phyloP scores from a whole-genome alignment of 2,797 vertebrate species.

The Micropoecilia bifurca region DNA sequence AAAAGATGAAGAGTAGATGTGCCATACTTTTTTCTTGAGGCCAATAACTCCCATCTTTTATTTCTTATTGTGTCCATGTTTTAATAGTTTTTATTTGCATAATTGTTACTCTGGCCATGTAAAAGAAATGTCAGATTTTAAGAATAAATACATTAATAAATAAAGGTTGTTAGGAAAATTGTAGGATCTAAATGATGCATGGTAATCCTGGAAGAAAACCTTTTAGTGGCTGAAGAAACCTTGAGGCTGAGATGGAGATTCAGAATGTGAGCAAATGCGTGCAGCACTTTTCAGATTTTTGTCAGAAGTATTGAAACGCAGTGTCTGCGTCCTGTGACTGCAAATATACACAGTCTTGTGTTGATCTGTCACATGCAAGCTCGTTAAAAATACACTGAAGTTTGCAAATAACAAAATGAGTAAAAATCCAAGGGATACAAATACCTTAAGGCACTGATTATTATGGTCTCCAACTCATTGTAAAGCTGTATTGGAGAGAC shows the following conservation, averaged over 20 bases:
- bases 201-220: no score
- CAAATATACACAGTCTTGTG: neutral
- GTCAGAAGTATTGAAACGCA: neutral
- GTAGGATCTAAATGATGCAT: neutral
- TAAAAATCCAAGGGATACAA: neutral
- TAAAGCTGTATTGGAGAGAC: neutral
- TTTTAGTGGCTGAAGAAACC: neutral
- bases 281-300: neutral
- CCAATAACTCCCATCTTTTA: neutral
- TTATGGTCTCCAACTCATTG: neutral
- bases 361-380: neutral
- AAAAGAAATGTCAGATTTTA: neutral
- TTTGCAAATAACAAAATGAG: neutral
- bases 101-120: neutral
- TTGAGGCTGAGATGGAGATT: neutral
- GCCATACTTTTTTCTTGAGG: neutral
- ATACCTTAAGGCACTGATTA: neutral
- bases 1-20: neutral
- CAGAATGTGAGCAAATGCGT: neutral
- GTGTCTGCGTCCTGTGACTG: neutral
- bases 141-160: neutral
- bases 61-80: neutral
- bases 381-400: neutral
- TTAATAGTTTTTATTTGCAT: neutral
- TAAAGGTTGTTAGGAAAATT: neutral